A percentile compares a stretch with the other conserved stretches of the same genome.
Evolutionary conservation across 2,888 invertebrate species (phyloP).

Genomic region (Diplolepis rosae): DNA sequence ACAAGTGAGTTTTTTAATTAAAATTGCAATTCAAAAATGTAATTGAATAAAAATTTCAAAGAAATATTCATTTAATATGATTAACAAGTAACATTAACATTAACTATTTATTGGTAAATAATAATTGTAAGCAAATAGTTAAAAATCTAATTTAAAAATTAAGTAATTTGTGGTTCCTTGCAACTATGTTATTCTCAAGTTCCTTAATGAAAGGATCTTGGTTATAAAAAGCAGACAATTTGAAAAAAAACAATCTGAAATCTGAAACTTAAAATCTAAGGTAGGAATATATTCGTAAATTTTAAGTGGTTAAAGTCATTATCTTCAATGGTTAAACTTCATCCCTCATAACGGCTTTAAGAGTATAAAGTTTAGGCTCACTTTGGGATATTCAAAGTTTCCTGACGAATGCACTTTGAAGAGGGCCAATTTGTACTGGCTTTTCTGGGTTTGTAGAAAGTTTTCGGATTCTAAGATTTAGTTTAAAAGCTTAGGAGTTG

Average conservation of each 20-base stretch:
- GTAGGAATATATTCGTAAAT: background rate
- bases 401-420: slow-evolving; percentile 7
- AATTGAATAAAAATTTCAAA: too few species aligned
- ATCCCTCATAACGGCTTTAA: background rate
- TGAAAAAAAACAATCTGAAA: background rate
- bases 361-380: slow-evolving; percentile 19
- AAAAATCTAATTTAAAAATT: slow-evolving; percentile 9
- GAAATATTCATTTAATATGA: too few species aligned
- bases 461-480: background rate
- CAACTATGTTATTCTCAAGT: background rate
- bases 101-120: background rate
- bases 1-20: background rate
- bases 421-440: slow-evolving; percentile 8
- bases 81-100: too few species aligned
- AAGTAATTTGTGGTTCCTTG: background rate
- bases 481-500: background rate
- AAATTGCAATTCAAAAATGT: too few species aligned
- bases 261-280: background rate
- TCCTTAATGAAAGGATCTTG: background rate
- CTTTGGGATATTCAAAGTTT: slow-evolving; percentile 20
- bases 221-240: background rate
- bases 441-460: slow-evolving; percentile 13
- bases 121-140: slow-evolving; percentile 10
- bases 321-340: slow-evolving; percentile 1
- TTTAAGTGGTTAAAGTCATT: background rate